Conservation (phyloP, 2,888 invertebrate genomes). For the Philaethria dido region DNA sequence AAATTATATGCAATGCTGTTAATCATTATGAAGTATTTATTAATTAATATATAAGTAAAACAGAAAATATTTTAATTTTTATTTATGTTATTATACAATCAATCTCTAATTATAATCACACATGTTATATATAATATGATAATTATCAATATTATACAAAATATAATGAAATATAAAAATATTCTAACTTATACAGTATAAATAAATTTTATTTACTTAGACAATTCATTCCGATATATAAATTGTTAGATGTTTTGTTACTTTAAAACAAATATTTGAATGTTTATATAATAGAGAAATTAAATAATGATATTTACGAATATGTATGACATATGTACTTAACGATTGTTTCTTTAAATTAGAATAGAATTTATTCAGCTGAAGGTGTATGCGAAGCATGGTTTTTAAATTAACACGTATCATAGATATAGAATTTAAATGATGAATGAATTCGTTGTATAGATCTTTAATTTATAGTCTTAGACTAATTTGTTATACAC, state of each 20-base stretch:
- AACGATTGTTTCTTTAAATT: constrained; percentile 21
- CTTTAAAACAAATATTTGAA: constrained; percentile 34
- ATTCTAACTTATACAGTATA: constrained; percentile 31
- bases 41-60: neutral
- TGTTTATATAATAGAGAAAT: constrained; percentile 32
- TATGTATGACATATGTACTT: constrained; percentile 33
- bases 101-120: neutral
- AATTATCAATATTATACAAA: constrained; percentile 1
- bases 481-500: constrained; percentile 38
- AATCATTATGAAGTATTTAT: no score
- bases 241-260: constrained; percentile 44
- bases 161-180: constrained; percentile 2
- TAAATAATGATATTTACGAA: constrained; percentile 30
- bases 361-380: constrained; percentile 22
- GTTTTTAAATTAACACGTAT: constrained; percentile 30
- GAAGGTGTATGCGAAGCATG: constrained; percentile 36
- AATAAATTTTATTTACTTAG: constrained; percentile 42
- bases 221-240: constrained; percentile 39
- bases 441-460: constrained; percentile 27
- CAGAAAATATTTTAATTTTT: neutral
- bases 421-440: constrained; percentile 28
- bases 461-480: constrained; percentile 34
- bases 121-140: constrained; percentile 2
- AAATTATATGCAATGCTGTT: neutral
- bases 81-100: neutral